These are phyloP conservation scores for Peromyscus melanophrys DNA, from an alignment of 2,797 vertebrate species.

Conservation along the genomic window DNA sequence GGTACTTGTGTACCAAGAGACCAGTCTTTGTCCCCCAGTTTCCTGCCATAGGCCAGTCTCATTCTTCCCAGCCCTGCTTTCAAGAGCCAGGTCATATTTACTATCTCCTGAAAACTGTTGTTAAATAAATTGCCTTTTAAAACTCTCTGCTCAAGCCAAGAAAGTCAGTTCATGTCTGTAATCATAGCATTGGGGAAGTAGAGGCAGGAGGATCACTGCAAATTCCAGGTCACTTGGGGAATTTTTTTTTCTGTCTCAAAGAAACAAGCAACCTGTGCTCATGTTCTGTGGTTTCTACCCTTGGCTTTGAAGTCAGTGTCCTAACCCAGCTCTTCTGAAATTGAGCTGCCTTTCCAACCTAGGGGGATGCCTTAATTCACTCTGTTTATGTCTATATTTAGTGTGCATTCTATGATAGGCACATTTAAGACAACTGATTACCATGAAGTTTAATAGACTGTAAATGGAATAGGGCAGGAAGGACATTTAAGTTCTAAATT, in stretches of 20 bases:
- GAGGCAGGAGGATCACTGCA: neutral
- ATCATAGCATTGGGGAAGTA: neutral
- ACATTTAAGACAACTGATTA: neutral
- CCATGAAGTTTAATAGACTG: neutral
- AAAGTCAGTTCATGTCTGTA: neutral
- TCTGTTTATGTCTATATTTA: neutral
- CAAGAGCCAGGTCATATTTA: neutral
- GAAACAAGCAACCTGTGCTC: neutral
- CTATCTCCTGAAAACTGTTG: neutral
- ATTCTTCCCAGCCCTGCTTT: neutral
- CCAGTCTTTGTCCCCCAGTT: neutral
- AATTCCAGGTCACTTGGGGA: neutral
- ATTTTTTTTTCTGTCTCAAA: neutral
- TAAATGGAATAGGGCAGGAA: neutral
- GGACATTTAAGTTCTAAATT: slow-evolving; percentile 12
- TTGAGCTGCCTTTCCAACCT: neutral
- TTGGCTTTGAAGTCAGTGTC: neutral
- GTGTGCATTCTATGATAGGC: neutral
- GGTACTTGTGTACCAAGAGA: neutral
- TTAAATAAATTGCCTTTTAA: neutral
- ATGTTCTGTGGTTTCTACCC: neutral
- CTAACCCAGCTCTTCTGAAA: neutral
- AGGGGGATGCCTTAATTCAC: neutral
- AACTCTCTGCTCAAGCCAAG: neutral
- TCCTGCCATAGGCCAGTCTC: neutral